Conservation (phyloP, 2,113 vertebrate species). For the Thoracochromis brauschi region DNA sequence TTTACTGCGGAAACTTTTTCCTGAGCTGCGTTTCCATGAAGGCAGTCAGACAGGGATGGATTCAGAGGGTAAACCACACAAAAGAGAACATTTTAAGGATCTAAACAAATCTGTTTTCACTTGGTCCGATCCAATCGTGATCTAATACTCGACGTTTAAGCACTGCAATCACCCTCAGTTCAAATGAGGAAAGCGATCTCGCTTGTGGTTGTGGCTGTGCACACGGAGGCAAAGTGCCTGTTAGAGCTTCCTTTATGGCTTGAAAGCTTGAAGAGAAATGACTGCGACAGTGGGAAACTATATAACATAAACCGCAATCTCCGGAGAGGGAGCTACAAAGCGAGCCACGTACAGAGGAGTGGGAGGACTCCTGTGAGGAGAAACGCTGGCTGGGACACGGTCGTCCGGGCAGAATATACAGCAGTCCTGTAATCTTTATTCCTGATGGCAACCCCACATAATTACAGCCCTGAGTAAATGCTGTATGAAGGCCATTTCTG, state of each 20-base stretch:
- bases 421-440: constrained; percentile 41
- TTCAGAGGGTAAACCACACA: not conserved
- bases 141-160: not conserved
- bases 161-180: not conserved
- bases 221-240: constrained; percentile 3
- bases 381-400: not conserved
- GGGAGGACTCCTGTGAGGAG: constrained; percentile 1
- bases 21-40: not conserved
- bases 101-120: constrained; percentile 45
- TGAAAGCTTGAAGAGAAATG: not conserved
- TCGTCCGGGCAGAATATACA: constrained; percentile 14
- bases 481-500: constrained; percentile 43
- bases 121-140: constrained; percentile 6
- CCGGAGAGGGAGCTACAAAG: constrained; percentile 11
- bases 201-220: not conserved
- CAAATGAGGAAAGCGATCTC: constrained; percentile 5
- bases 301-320: constrained; percentile 33
- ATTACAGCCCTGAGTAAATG: constrained; percentile 59
- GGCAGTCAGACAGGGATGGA: not conserved
- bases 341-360: not conserved
- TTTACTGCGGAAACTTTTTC: constrained; percentile 20
- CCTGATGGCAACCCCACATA: constrained; percentile 53
- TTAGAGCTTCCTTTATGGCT: constrained; percentile 5
- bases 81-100: not conserved
- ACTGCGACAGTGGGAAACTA: constrained; percentile 13